Conservation (phyloP, 2,888 invertebrate species). For the Ctena decussata region DNA sequence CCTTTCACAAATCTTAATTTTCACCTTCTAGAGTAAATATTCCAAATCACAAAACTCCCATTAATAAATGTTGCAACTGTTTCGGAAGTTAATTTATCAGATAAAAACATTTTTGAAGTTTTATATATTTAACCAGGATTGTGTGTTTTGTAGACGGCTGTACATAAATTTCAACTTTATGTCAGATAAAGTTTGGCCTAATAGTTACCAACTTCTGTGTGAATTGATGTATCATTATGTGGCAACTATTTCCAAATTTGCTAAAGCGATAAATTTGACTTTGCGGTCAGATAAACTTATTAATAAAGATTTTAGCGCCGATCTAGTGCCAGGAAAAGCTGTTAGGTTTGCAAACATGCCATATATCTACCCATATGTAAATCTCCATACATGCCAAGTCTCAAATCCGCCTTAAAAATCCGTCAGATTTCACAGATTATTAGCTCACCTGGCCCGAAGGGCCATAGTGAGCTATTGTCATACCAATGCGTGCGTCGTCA, state of each 20-base stretch:
- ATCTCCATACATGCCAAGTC: too few species aligned
- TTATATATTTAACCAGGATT: not conserved
- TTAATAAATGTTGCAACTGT: not conserved
- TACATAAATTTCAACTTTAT: not conserved
- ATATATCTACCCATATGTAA: too few species aligned
- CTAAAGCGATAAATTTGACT: not conserved
- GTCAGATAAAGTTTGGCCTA: not conserved
- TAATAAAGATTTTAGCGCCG: not conserved
- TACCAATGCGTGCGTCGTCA: too few species aligned
- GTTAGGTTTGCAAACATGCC: not conserved
- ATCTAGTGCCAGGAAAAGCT: not conserved
- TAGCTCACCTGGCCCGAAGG: too few species aligned
- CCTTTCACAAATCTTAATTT: not conserved
- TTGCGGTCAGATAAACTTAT: not conserved
- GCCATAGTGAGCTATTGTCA: too few species aligned
- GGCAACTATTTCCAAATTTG: not conserved
- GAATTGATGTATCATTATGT: not conserved
- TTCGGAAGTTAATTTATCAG: slow-evolving; percentile 3
- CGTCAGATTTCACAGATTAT: too few species aligned
- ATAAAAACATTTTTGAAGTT: slow-evolving; percentile 11
- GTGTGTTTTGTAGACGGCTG: not conserved
- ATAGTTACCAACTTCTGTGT: not conserved
- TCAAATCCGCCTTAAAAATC: too few species aligned
- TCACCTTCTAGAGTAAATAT: not conserved
- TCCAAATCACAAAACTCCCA: not conserved